Evolutionary conservation across 1,140 invertebrate genomes (phyloP), one percentile per base, ranked within the genome.

Genomic region (Spodoptera frugiperda): DNA sequence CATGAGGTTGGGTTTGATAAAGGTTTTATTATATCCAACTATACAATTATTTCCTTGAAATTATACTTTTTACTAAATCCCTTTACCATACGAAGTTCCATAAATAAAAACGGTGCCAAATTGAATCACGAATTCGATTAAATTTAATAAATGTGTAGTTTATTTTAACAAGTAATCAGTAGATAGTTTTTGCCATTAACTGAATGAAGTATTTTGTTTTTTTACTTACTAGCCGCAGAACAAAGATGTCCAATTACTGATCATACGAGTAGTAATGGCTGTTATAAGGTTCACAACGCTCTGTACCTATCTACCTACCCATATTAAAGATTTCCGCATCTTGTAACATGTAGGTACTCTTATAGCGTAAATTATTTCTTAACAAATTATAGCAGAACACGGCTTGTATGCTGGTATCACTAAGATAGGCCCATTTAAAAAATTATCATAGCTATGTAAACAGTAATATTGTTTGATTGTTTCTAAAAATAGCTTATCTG

Each of bases 261-360:
- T 15, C 57, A 39, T 61, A 61, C n/a, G n/a, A n/a, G n/a, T n/a
- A n/a, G n/a, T n/a, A 61, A 33, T 61, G 57, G 33, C 33, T 44
- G 2, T 53, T 51, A 68, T 21, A 53, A 53, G 30, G 48, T 68
- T 21, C 48, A 19, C n/a, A 10, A 30, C 17, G 30, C 21, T 19
- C 19, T 53, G 33, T 39, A 25, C 25, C 1, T 1, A 25, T 2
- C n/a, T n/a, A n/a, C 0, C 48, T 33, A 33, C 48, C 19, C 30
- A 49, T 48, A 68, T 33, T 65, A 65, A 65, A 65, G 61, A 49
- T 39, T 53, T 53, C 48, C 48, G 48, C 48, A 53, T 68, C 65
- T 51, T 25, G 21, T 53, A 51, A 14, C 65, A 68, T 49, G 54
- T 55, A 25, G 11, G 55, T 33, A n/a, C 55, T 59, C 30, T 15